Evolutionary conservation across 2,888 invertebrate species (phyloP).

Genomic region (Trissonchulus sp.): DNA sequence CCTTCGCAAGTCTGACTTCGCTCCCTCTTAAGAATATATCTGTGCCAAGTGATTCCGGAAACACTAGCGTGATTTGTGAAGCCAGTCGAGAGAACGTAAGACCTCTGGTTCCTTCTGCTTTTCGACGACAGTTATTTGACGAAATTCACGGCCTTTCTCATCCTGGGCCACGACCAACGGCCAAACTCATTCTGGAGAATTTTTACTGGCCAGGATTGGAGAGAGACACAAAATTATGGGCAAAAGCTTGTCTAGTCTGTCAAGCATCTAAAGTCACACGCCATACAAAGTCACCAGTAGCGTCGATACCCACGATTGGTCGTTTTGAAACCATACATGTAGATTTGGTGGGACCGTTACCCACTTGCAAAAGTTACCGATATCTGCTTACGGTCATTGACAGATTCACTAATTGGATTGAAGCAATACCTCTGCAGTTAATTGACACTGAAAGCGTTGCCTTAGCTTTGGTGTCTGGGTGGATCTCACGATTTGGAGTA

Average conservation of each 20-base stretch:
- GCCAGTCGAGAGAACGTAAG: not conserved
- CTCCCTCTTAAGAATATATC: not conserved
- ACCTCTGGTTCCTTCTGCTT: not conserved
- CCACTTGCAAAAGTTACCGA: not conserved
- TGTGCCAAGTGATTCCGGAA: too few species aligned
- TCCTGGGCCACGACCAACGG: not conserved
- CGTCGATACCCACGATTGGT: not conserved
- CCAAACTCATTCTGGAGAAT: not conserved
- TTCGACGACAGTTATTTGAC: not conserved
- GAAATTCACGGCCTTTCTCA: not conserved
- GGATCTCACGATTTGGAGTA: not conserved
- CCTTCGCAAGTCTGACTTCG: not conserved
- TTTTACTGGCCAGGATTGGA: not conserved
- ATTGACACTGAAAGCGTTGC: not conserved
- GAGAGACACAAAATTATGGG: not conserved
- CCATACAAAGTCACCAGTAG: not conserved
- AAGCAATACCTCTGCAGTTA: not conserved
- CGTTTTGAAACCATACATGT: not conserved
- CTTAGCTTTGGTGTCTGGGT: not conserved
- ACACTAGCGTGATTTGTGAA: too few species aligned
- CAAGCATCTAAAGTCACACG: not conserved
- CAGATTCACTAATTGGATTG: not conserved
- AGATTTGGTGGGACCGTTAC: not conserved
- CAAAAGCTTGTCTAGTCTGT: not conserved
- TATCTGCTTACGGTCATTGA: not conserved